These are phyloP conservation scores for Centropristis striata DNA, from an alignment of 2,113 vertebrate species.

Conservation along the genomic window DNA sequence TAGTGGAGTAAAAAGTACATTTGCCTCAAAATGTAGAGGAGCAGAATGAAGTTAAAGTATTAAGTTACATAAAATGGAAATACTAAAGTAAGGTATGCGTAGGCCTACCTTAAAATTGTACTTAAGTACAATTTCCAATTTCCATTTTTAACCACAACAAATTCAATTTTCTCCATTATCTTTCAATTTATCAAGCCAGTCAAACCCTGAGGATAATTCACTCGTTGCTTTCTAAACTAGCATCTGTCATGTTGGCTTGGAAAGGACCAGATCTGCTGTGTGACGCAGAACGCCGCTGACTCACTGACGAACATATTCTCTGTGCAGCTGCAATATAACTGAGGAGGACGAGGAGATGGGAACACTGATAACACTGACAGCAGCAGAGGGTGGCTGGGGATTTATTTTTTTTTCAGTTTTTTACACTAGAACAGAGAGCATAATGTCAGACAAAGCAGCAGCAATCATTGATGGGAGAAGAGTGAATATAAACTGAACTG, in stretches of 20 bases:
- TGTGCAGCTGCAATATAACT: constrained; percentile 16
- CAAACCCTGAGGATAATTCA: background rate
- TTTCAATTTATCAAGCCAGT: background rate
- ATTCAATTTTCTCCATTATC: background rate
- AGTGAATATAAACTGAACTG: background rate
- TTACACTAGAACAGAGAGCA: background rate
- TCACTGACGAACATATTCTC: constrained; percentile 41
- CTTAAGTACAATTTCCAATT: too few species aligned
- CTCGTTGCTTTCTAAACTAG: background rate
- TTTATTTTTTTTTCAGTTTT: background rate
- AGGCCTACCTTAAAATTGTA: too few species aligned
- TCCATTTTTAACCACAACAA: too few species aligned
- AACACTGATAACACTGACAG: background rate
- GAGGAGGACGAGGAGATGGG: constrained; percentile 13
- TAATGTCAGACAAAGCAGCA: background rate
- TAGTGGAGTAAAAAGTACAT: too few species aligned
- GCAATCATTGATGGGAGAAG: background rate
- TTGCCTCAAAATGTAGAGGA: too few species aligned
- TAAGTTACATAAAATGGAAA: too few species aligned
- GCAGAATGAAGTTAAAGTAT: too few species aligned
- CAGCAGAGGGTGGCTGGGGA: background rate
- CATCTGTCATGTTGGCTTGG: constrained; percentile 15
- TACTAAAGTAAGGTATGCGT: too few species aligned
- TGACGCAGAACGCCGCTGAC: constrained; percentile 12
- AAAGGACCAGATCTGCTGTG: constrained; percentile 3